Percentiles rank a stretch among this genome's conserved stretches.
Conservation (phyloP, 2,888 invertebrate species). For the Cyrtodaria siliqua region DNA sequence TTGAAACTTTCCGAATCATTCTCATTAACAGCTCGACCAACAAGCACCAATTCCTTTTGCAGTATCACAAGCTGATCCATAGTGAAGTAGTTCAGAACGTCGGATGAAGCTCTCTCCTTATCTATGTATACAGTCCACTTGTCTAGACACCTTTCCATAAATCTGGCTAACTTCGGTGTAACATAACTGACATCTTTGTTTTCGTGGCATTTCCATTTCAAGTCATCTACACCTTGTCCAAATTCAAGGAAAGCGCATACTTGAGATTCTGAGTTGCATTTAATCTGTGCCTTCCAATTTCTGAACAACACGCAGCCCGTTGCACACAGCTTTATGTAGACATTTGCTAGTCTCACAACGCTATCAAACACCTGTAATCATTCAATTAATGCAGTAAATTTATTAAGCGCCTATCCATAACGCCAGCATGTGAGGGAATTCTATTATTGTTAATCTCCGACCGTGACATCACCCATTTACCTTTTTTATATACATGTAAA, state of each 20-base stretch:
- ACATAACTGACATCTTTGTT: conserved; percentile 60
- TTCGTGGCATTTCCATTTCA: too few species aligned
- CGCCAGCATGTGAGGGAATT: too few species aligned
- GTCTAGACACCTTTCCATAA: conserved; percentile 71
- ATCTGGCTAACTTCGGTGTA: conserved; percentile 67
- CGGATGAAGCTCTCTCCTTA: conserved; percentile 60
- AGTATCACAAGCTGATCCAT: too few species aligned
- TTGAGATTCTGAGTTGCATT: conserved; percentile 8
- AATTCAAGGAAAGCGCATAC: conserved; percentile 66
- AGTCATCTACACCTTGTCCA: too few species aligned
- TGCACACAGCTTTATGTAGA: conserved; percentile 70
- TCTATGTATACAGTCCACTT: conserved; percentile 73
- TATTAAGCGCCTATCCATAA: too few species aligned
- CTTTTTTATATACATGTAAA: too few species aligned
- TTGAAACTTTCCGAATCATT: too few species aligned
- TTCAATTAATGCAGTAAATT: too few species aligned
- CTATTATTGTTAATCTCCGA: too few species aligned
- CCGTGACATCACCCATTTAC: too few species aligned
- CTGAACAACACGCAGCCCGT: conserved; percentile 79
- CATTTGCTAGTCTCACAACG: conserved; percentile 70
- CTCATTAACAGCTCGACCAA: too few species aligned
- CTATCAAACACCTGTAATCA: conserved; percentile 77
- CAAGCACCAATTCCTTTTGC: too few species aligned
- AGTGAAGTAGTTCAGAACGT: conserved; percentile 75
- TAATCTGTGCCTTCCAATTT: conserved; percentile 62